Evolutionary conservation across 2,113 vertebrate genomes (phyloP).

Genomic region (Lagopus leucura): DNA sequence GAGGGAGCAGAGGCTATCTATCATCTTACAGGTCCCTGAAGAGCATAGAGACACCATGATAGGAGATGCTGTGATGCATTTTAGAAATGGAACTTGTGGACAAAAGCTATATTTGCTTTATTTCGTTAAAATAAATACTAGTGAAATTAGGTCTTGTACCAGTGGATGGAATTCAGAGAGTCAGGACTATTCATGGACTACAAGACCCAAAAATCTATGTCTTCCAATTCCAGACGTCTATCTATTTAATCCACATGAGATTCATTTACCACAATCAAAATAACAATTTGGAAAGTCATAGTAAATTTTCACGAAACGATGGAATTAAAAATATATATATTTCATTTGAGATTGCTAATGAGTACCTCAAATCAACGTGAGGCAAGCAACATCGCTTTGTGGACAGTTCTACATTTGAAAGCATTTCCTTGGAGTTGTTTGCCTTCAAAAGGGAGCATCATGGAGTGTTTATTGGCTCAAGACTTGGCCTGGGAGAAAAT

Average conservation of each 20-base stretch:
- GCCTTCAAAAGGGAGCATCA: no score
- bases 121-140: background rate
- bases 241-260: background rate
- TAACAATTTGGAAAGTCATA: background rate
- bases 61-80: background rate
- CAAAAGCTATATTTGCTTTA: background rate
- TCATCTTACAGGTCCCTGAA: background rate
- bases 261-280: background rate
- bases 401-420: no score
- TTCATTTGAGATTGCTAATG: no score
- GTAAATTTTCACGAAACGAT: background rate
- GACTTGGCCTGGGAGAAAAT: no score
- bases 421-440: no score
- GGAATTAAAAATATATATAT: background rate
- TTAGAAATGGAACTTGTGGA: background rate
- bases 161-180: background rate
- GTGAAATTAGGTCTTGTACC: background rate
- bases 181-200: background rate
- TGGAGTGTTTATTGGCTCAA: no score
- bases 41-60: background rate
- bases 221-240: background rate
- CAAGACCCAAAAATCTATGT: background rate
- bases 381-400: no score
- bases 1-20: background rate
- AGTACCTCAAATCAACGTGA: no score